A percentile compares a stretch with the other conserved stretches of the same genome.
Conservation (phyloP, 2,797 vertebrate species). For the Eremophila alpestris region DNA sequence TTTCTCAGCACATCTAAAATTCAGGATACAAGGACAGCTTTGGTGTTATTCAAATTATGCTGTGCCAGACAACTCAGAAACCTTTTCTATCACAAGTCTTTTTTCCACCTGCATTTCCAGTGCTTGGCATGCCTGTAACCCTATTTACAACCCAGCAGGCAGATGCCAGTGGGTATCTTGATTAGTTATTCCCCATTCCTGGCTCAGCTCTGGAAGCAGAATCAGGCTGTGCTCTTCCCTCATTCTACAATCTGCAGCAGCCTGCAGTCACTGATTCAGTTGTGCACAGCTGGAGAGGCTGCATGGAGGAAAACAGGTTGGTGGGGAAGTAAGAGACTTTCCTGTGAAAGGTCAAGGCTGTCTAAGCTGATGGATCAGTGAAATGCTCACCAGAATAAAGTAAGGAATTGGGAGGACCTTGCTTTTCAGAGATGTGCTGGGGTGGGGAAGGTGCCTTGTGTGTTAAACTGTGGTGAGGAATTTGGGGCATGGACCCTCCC, state of each 20-base stretch:
- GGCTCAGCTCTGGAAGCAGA: background rate
- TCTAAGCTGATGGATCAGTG: background rate
- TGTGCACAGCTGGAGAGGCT: background rate
- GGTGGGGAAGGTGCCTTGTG: background rate
- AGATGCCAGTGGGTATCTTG: background rate
- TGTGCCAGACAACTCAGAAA: background rate
- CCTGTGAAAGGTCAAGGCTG: background rate
- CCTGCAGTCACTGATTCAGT: background rate
- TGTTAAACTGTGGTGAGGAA: background rate
- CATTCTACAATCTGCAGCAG: rapidly evolving
- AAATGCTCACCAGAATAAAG: background rate
- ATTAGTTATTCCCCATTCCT: background rate
- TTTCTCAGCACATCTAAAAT: background rate
- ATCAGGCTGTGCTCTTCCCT: background rate
- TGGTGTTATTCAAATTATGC: background rate
- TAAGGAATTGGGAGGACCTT: background rate
- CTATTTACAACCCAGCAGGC: background rate
- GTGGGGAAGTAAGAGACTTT: background rate
- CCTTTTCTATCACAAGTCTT: background rate
- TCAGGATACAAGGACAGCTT: background rate
- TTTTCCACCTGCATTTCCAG: background rate
- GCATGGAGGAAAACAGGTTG: background rate
- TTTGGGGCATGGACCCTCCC: background rate
- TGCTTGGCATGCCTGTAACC: background rate
- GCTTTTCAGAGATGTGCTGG: background rate